Evolutionary conservation across 2,113 vertebrate species (phyloP).

Genomic region (Larimichthys crocea): DNA sequence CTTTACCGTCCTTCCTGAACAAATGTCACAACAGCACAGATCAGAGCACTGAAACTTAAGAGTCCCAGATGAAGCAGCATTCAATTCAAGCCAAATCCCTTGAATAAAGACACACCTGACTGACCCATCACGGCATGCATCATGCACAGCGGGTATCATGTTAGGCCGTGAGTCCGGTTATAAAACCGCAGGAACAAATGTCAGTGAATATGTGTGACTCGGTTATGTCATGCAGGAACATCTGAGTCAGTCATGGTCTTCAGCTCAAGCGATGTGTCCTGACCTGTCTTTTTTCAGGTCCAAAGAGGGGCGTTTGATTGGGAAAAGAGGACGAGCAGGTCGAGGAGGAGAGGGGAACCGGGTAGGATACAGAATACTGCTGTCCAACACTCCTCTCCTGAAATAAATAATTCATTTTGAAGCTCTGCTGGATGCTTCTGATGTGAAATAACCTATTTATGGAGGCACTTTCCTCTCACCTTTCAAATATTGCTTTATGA

Average conservation of each 20-base stretch:
- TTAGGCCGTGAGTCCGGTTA: not conserved
- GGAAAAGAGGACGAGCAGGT: slow-evolving; percentile 44
- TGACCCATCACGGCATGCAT: slow-evolving; percentile 58
- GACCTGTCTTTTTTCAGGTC: slow-evolving; percentile 74
- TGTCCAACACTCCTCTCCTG: slow-evolving; percentile 79
- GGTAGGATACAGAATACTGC: slow-evolving; percentile 75
- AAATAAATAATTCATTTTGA: slow-evolving; percentile 58
- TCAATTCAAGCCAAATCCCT: not conserved
- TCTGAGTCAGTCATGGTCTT: not conserved
- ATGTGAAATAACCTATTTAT: not conserved
- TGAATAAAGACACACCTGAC: slow-evolving; percentile 34
- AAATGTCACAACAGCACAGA: slow-evolving; percentile 53
- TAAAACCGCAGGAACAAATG: slow-evolving; percentile 17
- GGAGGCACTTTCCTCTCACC: slow-evolving; percentile 72
- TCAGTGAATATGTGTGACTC: slow-evolving; percentile 8
- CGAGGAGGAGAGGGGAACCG: slow-evolving; percentile 74
- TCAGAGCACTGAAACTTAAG: not conserved
- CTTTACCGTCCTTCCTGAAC: slow-evolving; percentile 78
- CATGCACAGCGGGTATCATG: slow-evolving; percentile 39
- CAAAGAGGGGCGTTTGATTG: slow-evolving; percentile 57
- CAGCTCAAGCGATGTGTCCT: slow-evolving; percentile 7
- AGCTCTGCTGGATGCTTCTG: not conserved
- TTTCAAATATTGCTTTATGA: slow-evolving; percentile 73
- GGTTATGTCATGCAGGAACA: slow-evolving; percentile 45
- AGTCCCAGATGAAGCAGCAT: not conserved